phyloP scores from a whole-genome alignment of 2,888 invertebrate species.

The Latrodectus elegans region DNA sequence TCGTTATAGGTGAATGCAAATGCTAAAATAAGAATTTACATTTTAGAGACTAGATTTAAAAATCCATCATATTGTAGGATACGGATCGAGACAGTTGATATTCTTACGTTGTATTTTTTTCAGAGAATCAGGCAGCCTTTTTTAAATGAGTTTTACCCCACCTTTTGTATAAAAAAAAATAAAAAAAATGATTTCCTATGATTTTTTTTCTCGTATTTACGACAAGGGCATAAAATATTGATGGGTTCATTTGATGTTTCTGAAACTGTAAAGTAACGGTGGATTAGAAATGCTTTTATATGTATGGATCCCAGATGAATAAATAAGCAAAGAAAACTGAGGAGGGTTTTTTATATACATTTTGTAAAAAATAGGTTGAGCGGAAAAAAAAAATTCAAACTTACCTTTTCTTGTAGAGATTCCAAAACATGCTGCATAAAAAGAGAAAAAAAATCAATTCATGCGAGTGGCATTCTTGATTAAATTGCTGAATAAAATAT shows the following conservation, averaged over 20 bases:
- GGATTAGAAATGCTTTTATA: constrained; percentile 15
- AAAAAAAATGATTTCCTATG: not conserved
- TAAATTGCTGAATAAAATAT: constrained; percentile 59
- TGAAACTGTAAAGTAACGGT: constrained; percentile 22
- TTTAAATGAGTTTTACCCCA: not conserved
- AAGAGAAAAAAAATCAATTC: constrained; percentile 47
- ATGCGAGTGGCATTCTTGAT: constrained; percentile 37
- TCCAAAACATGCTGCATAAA: constrained; percentile 72
- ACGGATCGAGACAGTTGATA: not conserved
- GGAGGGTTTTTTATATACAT: not conserved
- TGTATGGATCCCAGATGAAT: constrained; percentile 46
- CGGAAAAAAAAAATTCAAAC: constrained; percentile 20
- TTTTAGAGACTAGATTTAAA: constrained; percentile 37
- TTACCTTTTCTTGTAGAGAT: constrained; percentile 73
- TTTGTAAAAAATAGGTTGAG: not conserved
- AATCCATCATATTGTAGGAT: constrained; percentile 28
- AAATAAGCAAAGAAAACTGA: constrained; percentile 22
- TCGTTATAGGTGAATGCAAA: constrained; percentile 1
- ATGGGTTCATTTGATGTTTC: constrained; percentile 28
- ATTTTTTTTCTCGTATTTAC: constrained; percentile 26
- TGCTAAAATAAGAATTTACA: constrained; percentile 28
- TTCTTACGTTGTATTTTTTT: too few relatives aligned
- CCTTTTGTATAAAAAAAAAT: not conserved
- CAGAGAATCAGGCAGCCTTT: too few relatives aligned
- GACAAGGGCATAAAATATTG: constrained; percentile 38